Evolutionary conservation across 2,113 vertebrate species (phyloP), one percentile per base, ranked within the genome.

Genomic region (Gasterosteus nipponicus): DNA sequence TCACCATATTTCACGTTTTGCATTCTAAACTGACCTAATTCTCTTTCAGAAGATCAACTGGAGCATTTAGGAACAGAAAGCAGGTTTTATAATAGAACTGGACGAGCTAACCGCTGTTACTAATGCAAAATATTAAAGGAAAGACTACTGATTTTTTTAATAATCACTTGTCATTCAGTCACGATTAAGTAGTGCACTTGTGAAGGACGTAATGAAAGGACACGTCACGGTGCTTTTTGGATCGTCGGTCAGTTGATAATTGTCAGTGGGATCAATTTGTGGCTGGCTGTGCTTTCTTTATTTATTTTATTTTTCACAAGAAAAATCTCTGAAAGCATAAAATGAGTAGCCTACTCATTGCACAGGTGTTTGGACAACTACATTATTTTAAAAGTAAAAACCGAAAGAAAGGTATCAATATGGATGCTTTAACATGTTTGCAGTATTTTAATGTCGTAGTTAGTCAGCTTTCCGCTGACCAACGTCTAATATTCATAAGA

Each of bases 11-110:
- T 46, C 31, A 19, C 29, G 41, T n/a, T 42, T 42, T 42, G 19
- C 47, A 22, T 58, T 7, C 61, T 54, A 22, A 44, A 54, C 53
- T 51, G 19, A 57, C 69, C n/a, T 71, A 18, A 46, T 56, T 73
- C 46, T 67, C 31, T 67, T 14, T 59, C 18, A 51, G n/a, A 39
- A 18, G 19, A 63, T 70, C 11, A 82, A 19, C 6, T 39, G n/a
- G 58, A 41, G 31, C 0, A 3, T 75, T 62, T 16, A 35, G 31
- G 31, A 29, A 6, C 0, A n/a, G 15, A 66, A 22, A 76, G 3
- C 38, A 4, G 8, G 4, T 10, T 75, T 65, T 38, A 19, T 33
- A 54, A 39, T 3, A 11, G 2, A 0, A 5, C 19, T 18, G 9
- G 7, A 54, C 26, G 49, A 38, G 38, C 22, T n/a, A 10, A 39